Base-by-base conservation (phyloP, 2,797 vertebrate species). In the Catamblyrhynchus diadema region DNA sequence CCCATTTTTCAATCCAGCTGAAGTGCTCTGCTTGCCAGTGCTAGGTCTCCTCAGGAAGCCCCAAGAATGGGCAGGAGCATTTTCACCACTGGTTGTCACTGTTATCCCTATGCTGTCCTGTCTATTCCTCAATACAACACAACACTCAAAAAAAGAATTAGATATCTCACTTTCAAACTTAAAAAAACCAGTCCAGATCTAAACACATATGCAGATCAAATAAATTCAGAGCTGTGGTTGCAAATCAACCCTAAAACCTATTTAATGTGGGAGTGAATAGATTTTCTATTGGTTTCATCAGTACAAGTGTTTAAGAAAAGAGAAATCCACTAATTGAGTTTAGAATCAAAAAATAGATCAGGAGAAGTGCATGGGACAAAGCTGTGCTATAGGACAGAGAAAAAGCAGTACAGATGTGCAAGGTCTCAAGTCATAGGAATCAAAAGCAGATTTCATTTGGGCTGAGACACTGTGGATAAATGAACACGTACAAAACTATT, bases 11-110 rank as follows among this genome's bases (percentile, higher is more conserved):
- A 88, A 32, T 35, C 25, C 24, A 81, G 47, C 6, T 61, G 15
- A 77, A 79, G 42, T 20, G 13, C 12, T 42, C n/a, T 50, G 5
- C 16, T 70, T 48, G 25, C 16, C 17, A 33, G 23, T 19, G 10
- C 33, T 37, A 57, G 16, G 3, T 5, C 23, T 73, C 33, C 45
- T 41, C 51, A 35, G 27, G 25, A 50, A 71, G 19, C 3, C 25
- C 18, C 14, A 17, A 12, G 15, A 72, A 35, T 3, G 27, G 21
- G 13, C 30, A 74, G 25, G 5, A 42, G 42, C 5, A 0, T 4
- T 59, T 85, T 72, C 24, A 32, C 8, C 23, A 32, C 17, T 35
- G 56, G 41, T 44, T 72, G 17, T 62, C 67, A 39, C 51, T 69
- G 28, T 56, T 41, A 37, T 9, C 33, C 21, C 13, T 2, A 0